phyloP scores from a whole-genome alignment of 2,797 vertebrate species.

The Buceros bicornis region DNA sequence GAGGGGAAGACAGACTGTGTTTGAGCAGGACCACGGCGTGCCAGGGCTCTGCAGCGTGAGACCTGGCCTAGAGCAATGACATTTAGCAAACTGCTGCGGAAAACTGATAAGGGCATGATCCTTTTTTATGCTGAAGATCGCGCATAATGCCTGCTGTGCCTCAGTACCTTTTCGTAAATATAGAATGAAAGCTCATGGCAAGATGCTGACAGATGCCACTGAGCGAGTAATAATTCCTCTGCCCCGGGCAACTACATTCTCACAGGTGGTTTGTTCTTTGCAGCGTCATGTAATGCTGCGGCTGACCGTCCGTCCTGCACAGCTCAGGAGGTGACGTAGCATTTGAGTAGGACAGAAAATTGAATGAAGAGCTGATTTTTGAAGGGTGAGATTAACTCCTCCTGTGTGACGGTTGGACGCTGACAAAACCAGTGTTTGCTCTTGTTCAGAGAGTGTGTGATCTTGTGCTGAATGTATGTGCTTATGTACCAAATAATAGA shows the following conservation, averaged over 20 bases:
- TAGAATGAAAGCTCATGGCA: slow-evolving; percentile 18
- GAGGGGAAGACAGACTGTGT: background rate
- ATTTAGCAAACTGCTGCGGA: slow-evolving; percentile 42
- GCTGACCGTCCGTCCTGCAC: background rate
- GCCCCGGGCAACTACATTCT: background rate
- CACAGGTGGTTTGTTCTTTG: background rate
- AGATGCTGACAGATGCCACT: slow-evolving; percentile 31
- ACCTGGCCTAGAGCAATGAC: slow-evolving; percentile 31
- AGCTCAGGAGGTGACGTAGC: background rate
- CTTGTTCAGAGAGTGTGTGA: background rate
- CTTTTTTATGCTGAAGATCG: slow-evolving; percentile 37
- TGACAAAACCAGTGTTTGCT: rapidly evolving
- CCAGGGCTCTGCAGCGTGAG: slow-evolving; percentile 23
- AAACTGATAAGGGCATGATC: slow-evolving; percentile 61
- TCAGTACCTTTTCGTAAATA: slow-evolving; percentile 46
- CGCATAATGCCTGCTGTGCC: slow-evolving; percentile 28
- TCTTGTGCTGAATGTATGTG: rapidly evolving
- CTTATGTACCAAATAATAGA: background rate
- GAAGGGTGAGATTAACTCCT: background rate
- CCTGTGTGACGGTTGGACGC: rapidly evolving
- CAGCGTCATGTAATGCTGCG: rapidly evolving
- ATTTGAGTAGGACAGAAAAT: background rate
- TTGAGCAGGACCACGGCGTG: background rate
- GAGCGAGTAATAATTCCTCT: background rate
- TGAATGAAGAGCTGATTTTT: background rate